Base-by-base conservation (phyloP, 2,113 vertebrate genomes). In the Peromyscus maniculatus region DNA sequence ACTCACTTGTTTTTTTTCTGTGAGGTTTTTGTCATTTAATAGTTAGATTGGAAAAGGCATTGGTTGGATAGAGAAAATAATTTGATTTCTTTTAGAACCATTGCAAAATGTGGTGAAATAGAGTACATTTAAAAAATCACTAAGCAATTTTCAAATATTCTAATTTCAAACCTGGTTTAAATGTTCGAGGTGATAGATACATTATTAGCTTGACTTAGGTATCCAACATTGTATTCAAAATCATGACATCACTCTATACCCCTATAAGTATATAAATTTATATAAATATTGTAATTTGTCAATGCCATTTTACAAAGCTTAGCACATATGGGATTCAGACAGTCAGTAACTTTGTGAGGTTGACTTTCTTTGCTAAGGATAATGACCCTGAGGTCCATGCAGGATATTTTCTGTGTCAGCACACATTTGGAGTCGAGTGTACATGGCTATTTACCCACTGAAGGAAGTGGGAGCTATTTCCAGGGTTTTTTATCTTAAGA, bases 401-500 rank as follows among this genome's bases (percentile, higher is more conserved):
- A 26, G 16, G 72, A 15, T 59, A 36, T 66, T 52, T 28, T 22
- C 12, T 15, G 21, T 21, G 46, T 87, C 83, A 59, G 6, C 33
- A n/a, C 2, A 74, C 21, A 31, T 55, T 43, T 46, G n/a, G n/a
- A 72, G 24, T 33, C 6, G 15, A 33, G 10, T 84, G 59, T 78
- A 5, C 55, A 13, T 12, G 82, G 67, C 39, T 36, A 69, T 75
- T n/a, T 7, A 39, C 1, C 22, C 55, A 62, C 1, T 52, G 46
- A 83, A 91, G 39, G 78, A 93, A 46, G 26, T 87, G 64, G 72
- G 79, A 16, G 12, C 57, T 95, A 15, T 72, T 92, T 86, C 36
- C 46, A 72, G n/a, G 36, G 57, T 1, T 10, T 93, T 71, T 66
- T 6, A 46, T 80, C 1, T 93, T 79, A 36, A 79, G 59, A 97